Evolutionary conservation across 2,888 invertebrate species (phyloP), one percentile per base, ranked within the genome.

Genomic region (Cephus nigrinus): DNA sequence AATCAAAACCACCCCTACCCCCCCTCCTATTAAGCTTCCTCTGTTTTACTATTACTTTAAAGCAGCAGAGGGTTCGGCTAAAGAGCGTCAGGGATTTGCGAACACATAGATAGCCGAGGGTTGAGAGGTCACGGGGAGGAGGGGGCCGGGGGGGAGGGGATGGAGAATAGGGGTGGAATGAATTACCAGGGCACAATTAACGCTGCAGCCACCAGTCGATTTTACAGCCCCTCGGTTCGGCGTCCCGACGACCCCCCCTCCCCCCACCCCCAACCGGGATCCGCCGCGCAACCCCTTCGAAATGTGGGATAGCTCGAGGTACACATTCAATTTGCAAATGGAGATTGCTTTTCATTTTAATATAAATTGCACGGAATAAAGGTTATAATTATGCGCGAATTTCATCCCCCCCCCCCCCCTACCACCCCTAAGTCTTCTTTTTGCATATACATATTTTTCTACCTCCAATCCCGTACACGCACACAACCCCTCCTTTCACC

Each of bases 231-330:
- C 74, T 75, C 35, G 68, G 69, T 55, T 73, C 69, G 82, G 85
- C 88, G 88, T 90, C 89, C 85, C 86, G 87, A 87, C 90, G 87
- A 89, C 87, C 89, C 92, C 32, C 30, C 72, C 91, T 91, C 92
- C 93, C 93, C 92, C 92, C 31, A 31, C 31, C 93, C 92, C 90
- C 92, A 92, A 91, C 93, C 93, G 93, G 93, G 93, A 93, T 93
- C 84, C 83, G 80, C 80, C 73, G 81, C 79, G 75, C 35, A 71
- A 69, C 36, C 77, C 73, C 75, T 74, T 69, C 68, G 40, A 73
- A 76, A 80, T 78, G 83, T 77, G 83, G 79, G 79, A 79, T 80
- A 85, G 77, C 84, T 78, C 76, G 76, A 75, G 79, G 80, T 69
- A 69, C 82, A 84, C 85, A 89, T 90, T 89, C 88, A 88, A 90